A percentile compares a stretch with the other conserved stretches of the same genome.
Conservation (phyloP, 30 jellyfish, hydroid and myxozoan species). For the Aurelia sp. region DNA sequence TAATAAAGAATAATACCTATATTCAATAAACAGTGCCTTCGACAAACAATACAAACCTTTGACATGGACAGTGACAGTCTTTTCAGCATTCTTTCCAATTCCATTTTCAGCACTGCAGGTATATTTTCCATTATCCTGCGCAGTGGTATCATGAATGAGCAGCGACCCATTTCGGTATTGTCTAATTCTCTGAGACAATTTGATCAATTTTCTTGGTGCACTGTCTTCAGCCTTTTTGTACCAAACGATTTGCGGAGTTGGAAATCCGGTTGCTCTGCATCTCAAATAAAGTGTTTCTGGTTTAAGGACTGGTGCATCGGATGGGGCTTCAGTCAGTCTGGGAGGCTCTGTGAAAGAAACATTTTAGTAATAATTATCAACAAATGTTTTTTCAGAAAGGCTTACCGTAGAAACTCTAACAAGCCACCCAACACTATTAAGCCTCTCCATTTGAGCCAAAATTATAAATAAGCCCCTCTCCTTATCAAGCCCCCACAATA, state of each 20-base stretch:
- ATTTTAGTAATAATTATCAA: neutral
- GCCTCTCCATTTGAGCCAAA: no score
- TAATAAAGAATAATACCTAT: no score
- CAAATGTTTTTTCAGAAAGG: no score
- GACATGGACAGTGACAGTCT: conserved; percentile 49
- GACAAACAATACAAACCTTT: conserved; percentile 53
- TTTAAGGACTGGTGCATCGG: conserved; percentile 65
- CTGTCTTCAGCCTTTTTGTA: conserved; percentile 38
- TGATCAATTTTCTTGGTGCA: conserved; percentile 26
- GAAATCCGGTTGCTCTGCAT: conserved; percentile 90
- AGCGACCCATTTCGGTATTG: conserved; percentile 86
- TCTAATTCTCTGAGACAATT: conserved; percentile 47
- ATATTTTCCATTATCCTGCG: conserved; percentile 78
- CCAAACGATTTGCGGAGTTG: conserved; percentile 95
- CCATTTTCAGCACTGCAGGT: conserved; percentile 85
- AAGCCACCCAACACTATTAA: no score
- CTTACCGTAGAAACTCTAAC: no score
- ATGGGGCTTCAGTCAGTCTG: conserved; percentile 42
- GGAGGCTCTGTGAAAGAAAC: conserved; percentile 46
- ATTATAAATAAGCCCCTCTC: no score
- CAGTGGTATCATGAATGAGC: conserved; percentile 48
- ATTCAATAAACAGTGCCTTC: no score
- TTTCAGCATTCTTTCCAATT: conserved; percentile 64
- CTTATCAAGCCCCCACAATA: no score
- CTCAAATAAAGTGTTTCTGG: conserved; percentile 47